Percentiles rank a stretch among this genome's conserved stretches.
Evolutionary conservation across 2,113 vertebrate species (phyloP).

Genomic region (Ellobius talpinus): DNA sequence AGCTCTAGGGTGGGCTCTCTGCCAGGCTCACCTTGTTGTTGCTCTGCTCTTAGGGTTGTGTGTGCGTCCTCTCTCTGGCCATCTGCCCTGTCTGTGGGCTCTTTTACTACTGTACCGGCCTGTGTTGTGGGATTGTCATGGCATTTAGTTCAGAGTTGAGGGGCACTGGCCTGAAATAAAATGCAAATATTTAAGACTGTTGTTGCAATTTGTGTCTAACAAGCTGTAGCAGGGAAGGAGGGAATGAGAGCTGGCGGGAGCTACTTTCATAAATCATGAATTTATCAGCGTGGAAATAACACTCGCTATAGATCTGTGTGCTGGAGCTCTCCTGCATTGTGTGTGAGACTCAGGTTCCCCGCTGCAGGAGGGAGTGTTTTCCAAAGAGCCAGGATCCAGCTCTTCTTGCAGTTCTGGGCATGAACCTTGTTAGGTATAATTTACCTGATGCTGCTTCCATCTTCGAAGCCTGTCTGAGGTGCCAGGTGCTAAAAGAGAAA

Average conservation of each 20-base stretch:
- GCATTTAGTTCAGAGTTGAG: constrained; percentile 71
- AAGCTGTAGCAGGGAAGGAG: constrained; percentile 67
- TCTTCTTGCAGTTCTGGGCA: constrained; percentile 28
- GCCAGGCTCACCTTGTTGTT: too few relatives aligned
- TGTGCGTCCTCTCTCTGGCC: neutral
- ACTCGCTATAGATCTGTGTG: constrained; percentile 21
- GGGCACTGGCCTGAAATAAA: constrained; percentile 86
- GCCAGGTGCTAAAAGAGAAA: constrained; percentile 83
- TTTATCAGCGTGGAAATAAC: constrained; percentile 76
- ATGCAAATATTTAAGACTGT: constrained; percentile 66
- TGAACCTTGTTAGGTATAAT: constrained; percentile 82
- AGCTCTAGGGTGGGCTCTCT: neutral
- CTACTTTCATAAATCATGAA: constrained; percentile 76
- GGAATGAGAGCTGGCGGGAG: constrained; percentile 66
- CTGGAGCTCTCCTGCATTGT: neutral
- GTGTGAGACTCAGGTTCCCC: neutral
- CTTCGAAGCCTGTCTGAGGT: constrained; percentile 66
- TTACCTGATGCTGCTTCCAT: constrained; percentile 77
- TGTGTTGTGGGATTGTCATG: constrained; percentile 55
- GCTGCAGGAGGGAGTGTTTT: constrained; percentile 23
- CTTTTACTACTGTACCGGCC: constrained; percentile 17
- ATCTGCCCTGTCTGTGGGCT: neutral
- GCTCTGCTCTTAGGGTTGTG: neutral
- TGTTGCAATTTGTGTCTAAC: constrained; percentile 78
- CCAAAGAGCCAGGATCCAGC: neutral